Conservation (phyloP, 2,888 invertebrate genomes). For the Cremastobaeus sp. region DNA sequence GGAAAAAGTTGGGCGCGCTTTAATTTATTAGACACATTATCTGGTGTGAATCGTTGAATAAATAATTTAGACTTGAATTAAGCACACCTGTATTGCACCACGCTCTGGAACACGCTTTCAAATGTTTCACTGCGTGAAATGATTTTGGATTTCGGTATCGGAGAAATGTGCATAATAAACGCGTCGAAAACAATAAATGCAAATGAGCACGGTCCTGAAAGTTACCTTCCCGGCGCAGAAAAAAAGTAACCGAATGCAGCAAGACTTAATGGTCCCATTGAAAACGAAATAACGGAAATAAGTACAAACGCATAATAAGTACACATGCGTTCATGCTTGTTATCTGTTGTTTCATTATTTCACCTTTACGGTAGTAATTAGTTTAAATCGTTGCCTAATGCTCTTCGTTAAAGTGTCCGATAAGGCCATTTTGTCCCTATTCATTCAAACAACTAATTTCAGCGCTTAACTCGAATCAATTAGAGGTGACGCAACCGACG, state of each 20-base stretch:
- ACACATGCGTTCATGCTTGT: background rate
- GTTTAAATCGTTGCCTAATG: conserved; percentile 13
- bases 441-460: too few species aligned
- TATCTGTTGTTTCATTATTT: conserved; percentile 15
- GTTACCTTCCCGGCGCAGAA: background rate
- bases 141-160: conserved; percentile 30
- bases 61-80: conserved; percentile 4
- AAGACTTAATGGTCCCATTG: too few species aligned
- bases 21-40: conserved; percentile 7
- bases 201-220: conserved; percentile 23
- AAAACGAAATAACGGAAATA: too few species aligned
- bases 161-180: conserved; percentile 31
- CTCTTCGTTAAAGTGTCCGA: conserved; percentile 9
- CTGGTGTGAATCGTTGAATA: conserved; percentile 9
- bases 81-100: conserved; percentile 8
- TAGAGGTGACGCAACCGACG: too few species aligned
- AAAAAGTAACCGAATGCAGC: conserved; percentile 4
- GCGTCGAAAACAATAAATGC: conserved; percentile 31
- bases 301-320: background rate
- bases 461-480: too few species aligned
- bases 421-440: too few species aligned
- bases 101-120: conserved; percentile 3
- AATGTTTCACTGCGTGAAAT: conserved; percentile 10
- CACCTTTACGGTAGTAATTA: conserved; percentile 13
- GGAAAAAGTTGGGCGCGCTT: background rate